Evolutionary conservation across 2,888 invertebrate genomes (phyloP).

Genomic region (Stenotaenia linearis): DNA sequence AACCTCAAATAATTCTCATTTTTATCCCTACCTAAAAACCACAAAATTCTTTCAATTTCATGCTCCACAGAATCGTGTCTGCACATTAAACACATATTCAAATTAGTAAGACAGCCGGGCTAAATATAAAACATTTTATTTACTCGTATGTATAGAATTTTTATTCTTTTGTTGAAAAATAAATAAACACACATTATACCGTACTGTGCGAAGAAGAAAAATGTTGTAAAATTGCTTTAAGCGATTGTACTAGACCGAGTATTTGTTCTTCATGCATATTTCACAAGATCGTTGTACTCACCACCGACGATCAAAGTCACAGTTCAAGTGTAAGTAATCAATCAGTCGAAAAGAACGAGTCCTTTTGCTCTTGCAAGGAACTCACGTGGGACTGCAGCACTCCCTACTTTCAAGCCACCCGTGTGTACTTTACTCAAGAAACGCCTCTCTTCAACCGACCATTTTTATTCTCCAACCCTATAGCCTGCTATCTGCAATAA

Average conservation of each 20-base stretch:
- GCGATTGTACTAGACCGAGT: not conserved
- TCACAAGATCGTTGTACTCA: not conserved
- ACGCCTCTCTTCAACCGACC: not conserved
- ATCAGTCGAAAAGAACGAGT: not conserved
- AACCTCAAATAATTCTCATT: not conserved
- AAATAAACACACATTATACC: too few relatives aligned
- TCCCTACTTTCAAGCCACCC: not conserved
- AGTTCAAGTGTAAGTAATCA: not conserved
- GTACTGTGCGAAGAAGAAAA: too few relatives aligned
- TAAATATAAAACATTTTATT: not conserved
- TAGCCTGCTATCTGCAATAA: not conserved
- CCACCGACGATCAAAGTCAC: not conserved
- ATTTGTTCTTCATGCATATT: not conserved
- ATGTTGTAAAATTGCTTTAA: not conserved
- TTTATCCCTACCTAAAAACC: not conserved
- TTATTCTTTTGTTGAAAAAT: not conserved
- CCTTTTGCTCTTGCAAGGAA: not conserved
- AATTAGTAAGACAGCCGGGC: not conserved
- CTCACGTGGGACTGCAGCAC: not conserved
- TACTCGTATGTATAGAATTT: not conserved
- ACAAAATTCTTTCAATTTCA: not conserved
- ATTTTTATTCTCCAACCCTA: not conserved
- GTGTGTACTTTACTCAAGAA: not conserved
- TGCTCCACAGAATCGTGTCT: not conserved
- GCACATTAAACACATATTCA: not conserved